These are phyloP conservation scores for Mimumesa dahlbomi DNA, from an alignment of 2,888 invertebrate genomes.

Conservation along the genomic window DNA sequence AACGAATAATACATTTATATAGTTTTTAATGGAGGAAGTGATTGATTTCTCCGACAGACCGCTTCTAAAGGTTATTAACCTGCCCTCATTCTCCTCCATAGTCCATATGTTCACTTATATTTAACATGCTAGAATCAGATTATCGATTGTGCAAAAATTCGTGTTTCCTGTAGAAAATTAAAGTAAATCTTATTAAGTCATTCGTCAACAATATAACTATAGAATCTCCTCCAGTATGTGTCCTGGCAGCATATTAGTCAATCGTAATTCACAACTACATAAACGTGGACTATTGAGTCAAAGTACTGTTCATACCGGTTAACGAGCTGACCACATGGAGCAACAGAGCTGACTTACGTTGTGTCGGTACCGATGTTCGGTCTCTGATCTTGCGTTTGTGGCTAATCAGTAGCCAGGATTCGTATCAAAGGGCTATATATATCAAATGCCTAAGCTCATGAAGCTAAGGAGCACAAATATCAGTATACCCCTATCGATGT, in stretches of 20 bases:
- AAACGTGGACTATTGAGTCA: conserved; percentile 41
- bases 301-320: conserved; percentile 50
- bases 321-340: conserved; percentile 65
- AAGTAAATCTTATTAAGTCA: conserved; percentile 11
- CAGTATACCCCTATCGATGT: no score
- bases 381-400: conserved; percentile 64
- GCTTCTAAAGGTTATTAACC: no score
- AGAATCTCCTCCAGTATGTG: no score
- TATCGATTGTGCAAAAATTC: no score
- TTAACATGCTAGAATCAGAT: no score
- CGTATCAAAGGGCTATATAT: conserved; percentile 51
- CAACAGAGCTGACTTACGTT: conserved; percentile 57
- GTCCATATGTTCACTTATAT: no score
- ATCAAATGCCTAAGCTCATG: no score
- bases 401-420: conserved; percentile 57
- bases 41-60: no score
- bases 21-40: no score
- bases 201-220: conserved; percentile 41
- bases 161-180: background rate
- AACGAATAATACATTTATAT: no score
- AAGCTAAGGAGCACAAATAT: no score
- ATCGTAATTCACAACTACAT: conserved; percentile 38
- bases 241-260: conserved; percentile 59
- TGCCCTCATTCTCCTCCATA: no score
- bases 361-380: conserved; percentile 39